A percentile compares a stretch with the other conserved stretches of the same genome.
phyloP scores from a whole-genome alignment of 2,797 vertebrate species.

The Lacerta bilineata region DNA sequence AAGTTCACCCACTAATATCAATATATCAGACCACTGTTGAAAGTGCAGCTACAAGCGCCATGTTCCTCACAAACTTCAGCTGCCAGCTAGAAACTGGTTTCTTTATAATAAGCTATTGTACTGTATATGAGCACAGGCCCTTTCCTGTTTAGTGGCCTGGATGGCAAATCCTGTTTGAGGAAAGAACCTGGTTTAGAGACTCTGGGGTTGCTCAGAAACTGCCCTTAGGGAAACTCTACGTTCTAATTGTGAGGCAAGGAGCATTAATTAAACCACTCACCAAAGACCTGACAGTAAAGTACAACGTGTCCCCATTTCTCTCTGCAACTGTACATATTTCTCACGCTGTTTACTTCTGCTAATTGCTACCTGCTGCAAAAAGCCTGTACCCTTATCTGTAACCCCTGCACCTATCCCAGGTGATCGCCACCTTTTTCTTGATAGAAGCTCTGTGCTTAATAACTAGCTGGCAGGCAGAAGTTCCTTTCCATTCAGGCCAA shows the following conservation, averaged over 20 bases:
- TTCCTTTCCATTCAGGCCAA: neutral
- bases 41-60: neutral
- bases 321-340: constrained; percentile 7
- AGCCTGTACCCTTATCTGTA: neutral
- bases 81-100: neutral
- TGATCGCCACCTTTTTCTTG: neutral
- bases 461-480: neutral
- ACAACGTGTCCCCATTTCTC: constrained; percentile 2
- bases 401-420: neutral
- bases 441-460: neutral
- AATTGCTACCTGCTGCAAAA: neutral
- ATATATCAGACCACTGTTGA: neutral
- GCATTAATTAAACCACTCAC: constrained; percentile 33
- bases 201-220: constrained; percentile 23
- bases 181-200: constrained; percentile 17
- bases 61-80: neutral
- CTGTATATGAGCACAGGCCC: too few species aligned
- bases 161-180: neutral
- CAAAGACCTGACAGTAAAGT: neutral
- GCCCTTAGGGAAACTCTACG: constrained; percentile 17
- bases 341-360: neutral
- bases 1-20: neutral
- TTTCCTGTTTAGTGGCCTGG: neutral
- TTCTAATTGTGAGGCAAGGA: neutral
- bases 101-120: neutral